Percentiles rank a stretch among this genome's conserved stretches.
These are phyloP conservation scores for Agrotis exclamationis DNA, from an alignment of 2,888 invertebrate species.

Conservation along the genomic window DNA sequence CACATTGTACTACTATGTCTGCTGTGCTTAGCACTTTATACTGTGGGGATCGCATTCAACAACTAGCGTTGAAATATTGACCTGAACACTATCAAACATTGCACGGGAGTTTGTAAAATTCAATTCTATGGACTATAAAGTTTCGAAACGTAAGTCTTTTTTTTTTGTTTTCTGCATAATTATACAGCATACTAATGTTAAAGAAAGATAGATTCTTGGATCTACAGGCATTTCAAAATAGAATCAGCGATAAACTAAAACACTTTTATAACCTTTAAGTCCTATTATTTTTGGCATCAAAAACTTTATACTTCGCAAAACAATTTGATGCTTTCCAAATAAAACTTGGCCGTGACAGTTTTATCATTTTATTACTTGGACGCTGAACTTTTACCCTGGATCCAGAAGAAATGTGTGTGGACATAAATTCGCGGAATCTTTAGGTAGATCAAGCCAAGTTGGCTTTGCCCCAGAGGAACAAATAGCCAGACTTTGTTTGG, in stretches of 20 bases:
- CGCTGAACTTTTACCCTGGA: conserved; percentile 45
- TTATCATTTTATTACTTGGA: conserved; percentile 63
- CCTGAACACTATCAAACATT: no score
- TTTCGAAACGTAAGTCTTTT: background rate
- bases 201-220: conserved; percentile 7
- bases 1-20: background rate
- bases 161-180: background rate
- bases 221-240: conserved; percentile 3
- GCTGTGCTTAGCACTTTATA: background rate
- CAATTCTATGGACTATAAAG: no score
- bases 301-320: conserved; percentile 51
- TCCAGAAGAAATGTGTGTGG: conserved; percentile 60
- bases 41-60: background rate
- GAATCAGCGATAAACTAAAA: conserved; percentile 46
- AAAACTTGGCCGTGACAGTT: conserved; percentile 52
- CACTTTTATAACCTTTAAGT: conserved; percentile 47
- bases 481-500: conserved; percentile 62
- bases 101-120: background rate
- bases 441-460: conserved; percentile 62
- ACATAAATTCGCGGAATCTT: conserved; percentile 63
- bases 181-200: background rate
- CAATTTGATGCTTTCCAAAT: conserved; percentile 55
- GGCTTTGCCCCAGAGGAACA: conserved; percentile 62
- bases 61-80: background rate
- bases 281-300: conserved; percentile 43